These are phyloP conservation scores for Calidris pugnax DNA, from an alignment of 2,113 vertebrate genomes.

Conservation along the genomic window DNA sequence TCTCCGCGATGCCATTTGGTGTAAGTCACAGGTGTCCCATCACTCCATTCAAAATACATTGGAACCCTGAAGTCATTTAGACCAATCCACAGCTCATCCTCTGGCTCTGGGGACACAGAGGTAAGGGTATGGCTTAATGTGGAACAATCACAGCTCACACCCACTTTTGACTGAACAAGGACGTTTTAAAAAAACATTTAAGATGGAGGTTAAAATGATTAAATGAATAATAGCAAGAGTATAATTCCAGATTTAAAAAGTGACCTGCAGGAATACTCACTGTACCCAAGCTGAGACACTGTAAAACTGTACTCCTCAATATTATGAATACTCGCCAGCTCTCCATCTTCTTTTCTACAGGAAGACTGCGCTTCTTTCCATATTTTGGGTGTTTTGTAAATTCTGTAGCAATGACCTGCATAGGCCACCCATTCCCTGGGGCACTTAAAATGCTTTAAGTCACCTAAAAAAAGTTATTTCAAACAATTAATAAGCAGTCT, in stretches of 20 bases:
- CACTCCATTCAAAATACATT: slow-evolving; percentile 94
- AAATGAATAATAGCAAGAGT: not conserved
- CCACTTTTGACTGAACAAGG: not conserved
- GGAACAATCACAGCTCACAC: not conserved
- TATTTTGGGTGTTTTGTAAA: slow-evolving; percentile 81
- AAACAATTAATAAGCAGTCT: not conserved
- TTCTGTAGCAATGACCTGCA: slow-evolving; percentile 85
- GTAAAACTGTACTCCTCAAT: slow-evolving; percentile 91
- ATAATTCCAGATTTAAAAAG: not conserved
- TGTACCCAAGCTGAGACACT: slow-evolving; percentile 87
- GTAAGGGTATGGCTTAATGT: not conserved
- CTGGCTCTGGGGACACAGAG: slow-evolving; percentile 71
- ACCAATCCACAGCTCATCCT: slow-evolving; percentile 90
- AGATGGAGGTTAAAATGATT: not conserved
- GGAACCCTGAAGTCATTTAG: slow-evolving; percentile 86
- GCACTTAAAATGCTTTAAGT: slow-evolving; percentile 77
- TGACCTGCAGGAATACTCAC: slow-evolving; percentile 73
- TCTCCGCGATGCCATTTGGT: slow-evolving; percentile 86
- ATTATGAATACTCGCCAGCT: slow-evolving; percentile 87
- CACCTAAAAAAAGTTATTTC: slow-evolving; percentile 64
- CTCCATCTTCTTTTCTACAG: slow-evolving; percentile 86
- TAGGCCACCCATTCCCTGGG: slow-evolving; percentile 86
- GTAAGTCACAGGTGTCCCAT: slow-evolving; percentile 87
- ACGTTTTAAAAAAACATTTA: not conserved
- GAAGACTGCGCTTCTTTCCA: slow-evolving; percentile 84